A percentile compares a stretch with the other conserved stretches of the same genome.
Conservation (phyloP, 2,888 invertebrate species). For the Camponotus fellah region DNA sequence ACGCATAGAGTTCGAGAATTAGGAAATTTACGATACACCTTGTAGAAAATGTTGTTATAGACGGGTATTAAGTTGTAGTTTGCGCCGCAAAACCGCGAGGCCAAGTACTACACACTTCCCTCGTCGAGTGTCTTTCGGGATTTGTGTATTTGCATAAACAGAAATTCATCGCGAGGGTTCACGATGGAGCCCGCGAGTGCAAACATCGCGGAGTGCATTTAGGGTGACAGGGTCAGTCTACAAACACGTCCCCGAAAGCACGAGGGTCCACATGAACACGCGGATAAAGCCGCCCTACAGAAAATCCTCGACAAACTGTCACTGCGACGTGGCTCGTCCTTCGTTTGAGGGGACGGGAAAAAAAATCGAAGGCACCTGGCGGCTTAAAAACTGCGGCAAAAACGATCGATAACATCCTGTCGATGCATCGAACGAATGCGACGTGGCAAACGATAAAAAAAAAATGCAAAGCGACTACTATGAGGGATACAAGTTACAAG, state of each 20-base stretch:
- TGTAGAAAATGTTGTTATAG: slow-evolving; percentile 5
- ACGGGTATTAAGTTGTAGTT: slow-evolving; percentile 37
- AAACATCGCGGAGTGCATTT: slow-evolving; percentile 70
- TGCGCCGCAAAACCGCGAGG: background rate
- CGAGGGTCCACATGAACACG: slow-evolving; percentile 56
- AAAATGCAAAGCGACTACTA: slow-evolving; percentile 24
- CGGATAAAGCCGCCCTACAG: slow-evolving; percentile 66
- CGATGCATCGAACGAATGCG: slow-evolving; percentile 46
- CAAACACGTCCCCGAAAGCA: slow-evolving; percentile 66
- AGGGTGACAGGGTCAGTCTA: slow-evolving; percentile 59
- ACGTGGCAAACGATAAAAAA: slow-evolving; percentile 28
- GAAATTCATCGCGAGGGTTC: slow-evolving; percentile 71
- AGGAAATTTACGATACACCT: background rate
- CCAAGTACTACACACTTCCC: background rate
- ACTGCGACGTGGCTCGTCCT: slow-evolving; percentile 54
- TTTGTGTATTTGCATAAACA: slow-evolving; percentile 67
- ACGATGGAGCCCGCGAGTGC: slow-evolving; percentile 64
- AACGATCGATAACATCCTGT: slow-evolving; percentile 43
- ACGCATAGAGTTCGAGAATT: background rate
- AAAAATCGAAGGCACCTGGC: slow-evolving; percentile 59
- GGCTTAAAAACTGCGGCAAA: slow-evolving; percentile 18
- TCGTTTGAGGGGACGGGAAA: slow-evolving; percentile 36
- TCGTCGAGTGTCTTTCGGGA: slow-evolving; percentile 44
- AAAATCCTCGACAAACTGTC: slow-evolving; percentile 71
- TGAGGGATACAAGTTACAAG: background rate